phyloP scores from a whole-genome alignment of 2,797 vertebrate genomes.

The Discoglossus pictus region DNA sequence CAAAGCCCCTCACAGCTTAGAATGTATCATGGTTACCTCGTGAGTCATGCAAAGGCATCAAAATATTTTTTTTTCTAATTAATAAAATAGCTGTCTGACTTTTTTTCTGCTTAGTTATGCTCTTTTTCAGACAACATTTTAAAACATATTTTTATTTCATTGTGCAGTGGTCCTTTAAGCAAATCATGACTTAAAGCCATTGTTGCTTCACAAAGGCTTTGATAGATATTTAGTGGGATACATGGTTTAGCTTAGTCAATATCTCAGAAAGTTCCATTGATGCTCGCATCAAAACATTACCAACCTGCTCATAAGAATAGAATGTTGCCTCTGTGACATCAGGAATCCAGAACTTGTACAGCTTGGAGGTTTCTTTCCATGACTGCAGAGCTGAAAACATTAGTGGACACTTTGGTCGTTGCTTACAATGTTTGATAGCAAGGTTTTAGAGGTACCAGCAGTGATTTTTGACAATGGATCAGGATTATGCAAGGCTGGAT shows the following conservation, averaged over 20 bases:
- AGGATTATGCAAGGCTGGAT: conserved; percentile 51
- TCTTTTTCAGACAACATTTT: no score
- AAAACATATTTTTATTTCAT: no score
- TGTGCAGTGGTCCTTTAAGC: no score
- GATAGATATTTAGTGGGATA: background rate
- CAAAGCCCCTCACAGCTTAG: no score
- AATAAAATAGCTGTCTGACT: no score
- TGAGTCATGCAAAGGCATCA: no score
- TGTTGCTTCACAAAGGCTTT: background rate
- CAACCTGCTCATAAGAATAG: background rate
- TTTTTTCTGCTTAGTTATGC: no score
- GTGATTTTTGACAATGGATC: conserved; percentile 57
- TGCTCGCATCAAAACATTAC: background rate
- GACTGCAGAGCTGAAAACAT: background rate
- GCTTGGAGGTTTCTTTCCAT: background rate
- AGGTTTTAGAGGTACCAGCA: conserved; percentile 33
- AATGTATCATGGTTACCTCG: no score
- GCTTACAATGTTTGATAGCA: conserved; percentile 2
- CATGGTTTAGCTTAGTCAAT: rapidly evolving
- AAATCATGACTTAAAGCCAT: no score
- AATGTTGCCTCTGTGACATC: background rate
- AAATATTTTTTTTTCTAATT: no score
- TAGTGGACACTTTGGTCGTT: background rate
- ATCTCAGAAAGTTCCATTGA: background rate
- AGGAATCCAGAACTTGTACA: conserved; percentile 11